Base-by-base conservation (phyloP, 2,113 vertebrate genomes). In the Cyanoliseus patagonus region DNA sequence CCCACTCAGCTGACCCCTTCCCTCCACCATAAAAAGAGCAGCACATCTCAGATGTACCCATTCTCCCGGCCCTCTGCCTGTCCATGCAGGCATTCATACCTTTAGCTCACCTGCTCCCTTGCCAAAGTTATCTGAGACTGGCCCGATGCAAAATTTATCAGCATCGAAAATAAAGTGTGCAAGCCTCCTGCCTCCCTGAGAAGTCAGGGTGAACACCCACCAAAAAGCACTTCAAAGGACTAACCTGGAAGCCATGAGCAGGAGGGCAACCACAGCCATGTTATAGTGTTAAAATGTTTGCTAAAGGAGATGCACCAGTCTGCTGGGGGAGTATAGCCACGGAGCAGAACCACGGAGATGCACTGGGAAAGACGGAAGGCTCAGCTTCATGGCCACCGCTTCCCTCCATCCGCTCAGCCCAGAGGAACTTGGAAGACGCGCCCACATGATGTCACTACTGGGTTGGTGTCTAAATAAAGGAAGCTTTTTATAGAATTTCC, bases 401-500 rank as follows among this genome's bases (percentile, higher is more conserved):
- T 90, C 76, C 62, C 42, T 81, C 68, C 24, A n/a, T 42, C 57
- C 0, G 0, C 19, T 81, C 64, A 55, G 61, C 44, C 11, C 2
- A 0, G 55, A 88, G 55, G 47, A 86, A 92, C 86, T 92, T 41
- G 66, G 80, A 88, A 88, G 89, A 77, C 6, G 0, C 68, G 52
- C 57, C 88, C 76, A 52, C 33, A 41, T 91, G 83, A 96, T 90
- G 90, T 93, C 90, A 96, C 85, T 25, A 55, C 33, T 62, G 77
- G 47, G 66, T 0, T 55, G 68, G 72, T 4, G 12, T 93, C 95
- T 91, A 96, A 97, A 95, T 81, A 96, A 94, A 96, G 95, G 76
- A 81, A 88, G 83, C 69, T 95, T 95, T 95, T 94, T 90, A 95
- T 82, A 97, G 94, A 78, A 75, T 88, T 95, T 96, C 86, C 82